Percentiles rank a stretch among this genome's conserved stretches.
These are phyloP conservation scores for Heterodera schachtii DNA, from an alignment of 1,140 invertebrate species.

Conservation along the genomic window DNA sequence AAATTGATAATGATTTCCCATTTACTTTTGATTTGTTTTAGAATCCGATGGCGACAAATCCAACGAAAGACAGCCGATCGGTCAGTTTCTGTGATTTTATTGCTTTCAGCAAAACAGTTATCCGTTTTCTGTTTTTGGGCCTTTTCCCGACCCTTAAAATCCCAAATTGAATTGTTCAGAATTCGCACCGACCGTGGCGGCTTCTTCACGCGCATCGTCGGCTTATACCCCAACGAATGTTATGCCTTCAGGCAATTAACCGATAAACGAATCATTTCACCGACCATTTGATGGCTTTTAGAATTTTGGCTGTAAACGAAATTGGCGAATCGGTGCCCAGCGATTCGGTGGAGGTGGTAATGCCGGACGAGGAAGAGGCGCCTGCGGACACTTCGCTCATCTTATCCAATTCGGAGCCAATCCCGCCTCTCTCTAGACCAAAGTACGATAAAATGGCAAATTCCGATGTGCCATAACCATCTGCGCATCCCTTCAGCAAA, in stretches of 20 bases:
- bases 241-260: constrained; percentile 70
- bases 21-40: not conserved
- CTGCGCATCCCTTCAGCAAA: constrained; percentile 9
- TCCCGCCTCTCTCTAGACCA: not conserved
- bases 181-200: constrained; percentile 13
- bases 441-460: not conserved
- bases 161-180: not conserved
- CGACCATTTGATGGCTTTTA: not conserved
- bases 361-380: constrained; percentile 28
- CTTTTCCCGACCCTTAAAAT: not conserved
- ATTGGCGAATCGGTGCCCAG: constrained; percentile 82
- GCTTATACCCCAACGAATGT: constrained; percentile 18
- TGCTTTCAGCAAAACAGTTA: too few species aligned
- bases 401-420: constrained; percentile 3
- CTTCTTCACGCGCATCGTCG: not conserved
- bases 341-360: constrained; percentile 22
- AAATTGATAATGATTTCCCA: not conserved
- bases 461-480: not conserved
- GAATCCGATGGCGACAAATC: constrained; percentile 56
- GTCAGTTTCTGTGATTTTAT: not conserved
- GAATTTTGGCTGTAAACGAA: constrained; percentile 93
- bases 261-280: not conserved
- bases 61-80: constrained; percentile 24
- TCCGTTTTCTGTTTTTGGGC: not conserved
- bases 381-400: not conserved